Percentiles rank a stretch among this genome's conserved stretches.
Evolutionary conservation across 1,140 invertebrate species (phyloP).

Genomic region (Tetragnatha versicolor): DNA sequence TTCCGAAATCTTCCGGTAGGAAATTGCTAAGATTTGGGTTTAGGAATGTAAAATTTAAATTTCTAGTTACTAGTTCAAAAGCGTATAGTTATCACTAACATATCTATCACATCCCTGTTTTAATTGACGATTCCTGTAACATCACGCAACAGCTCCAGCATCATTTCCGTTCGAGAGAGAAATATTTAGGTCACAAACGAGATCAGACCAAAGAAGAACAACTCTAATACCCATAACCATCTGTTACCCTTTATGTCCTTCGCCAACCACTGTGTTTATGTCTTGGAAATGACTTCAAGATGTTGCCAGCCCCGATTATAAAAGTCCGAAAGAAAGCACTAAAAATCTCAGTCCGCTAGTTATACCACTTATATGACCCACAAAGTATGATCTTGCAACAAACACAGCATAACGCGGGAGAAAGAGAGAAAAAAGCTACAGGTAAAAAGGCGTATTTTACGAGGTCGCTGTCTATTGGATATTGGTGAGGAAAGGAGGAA

Average conservation of each 20-base stretch:
- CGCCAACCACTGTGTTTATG: neutral
- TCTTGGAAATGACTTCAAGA: neutral
- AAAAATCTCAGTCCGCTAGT: neutral
- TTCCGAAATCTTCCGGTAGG: too few species aligned
- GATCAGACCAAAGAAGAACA: neutral
- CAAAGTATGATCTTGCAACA: constrained; percentile 38
- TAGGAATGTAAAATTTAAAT: too few species aligned
- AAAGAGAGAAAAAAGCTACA: constrained; percentile 11
- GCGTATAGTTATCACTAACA: too few species aligned
- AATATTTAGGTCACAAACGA: neutral
- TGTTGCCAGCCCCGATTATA: neutral
- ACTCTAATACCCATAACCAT: neutral
- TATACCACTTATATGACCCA: constrained; percentile 24
- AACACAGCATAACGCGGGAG: constrained; percentile 12
- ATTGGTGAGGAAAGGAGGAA: constrained; percentile 26
- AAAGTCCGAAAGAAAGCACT: neutral
- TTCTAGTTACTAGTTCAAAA: too few species aligned
- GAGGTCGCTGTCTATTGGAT: constrained; percentile 44
- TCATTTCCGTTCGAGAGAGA: neutral
- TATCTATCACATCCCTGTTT: too few species aligned
- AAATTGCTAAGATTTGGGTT: too few species aligned
- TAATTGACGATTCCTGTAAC: too few species aligned
- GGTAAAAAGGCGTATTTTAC: constrained; percentile 48
- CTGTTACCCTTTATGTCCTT: neutral
- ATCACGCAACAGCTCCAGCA: too few species aligned